phyloP scores from a whole-genome alignment of 2,113 vertebrate species.

The Carassius gibelio region DNA sequence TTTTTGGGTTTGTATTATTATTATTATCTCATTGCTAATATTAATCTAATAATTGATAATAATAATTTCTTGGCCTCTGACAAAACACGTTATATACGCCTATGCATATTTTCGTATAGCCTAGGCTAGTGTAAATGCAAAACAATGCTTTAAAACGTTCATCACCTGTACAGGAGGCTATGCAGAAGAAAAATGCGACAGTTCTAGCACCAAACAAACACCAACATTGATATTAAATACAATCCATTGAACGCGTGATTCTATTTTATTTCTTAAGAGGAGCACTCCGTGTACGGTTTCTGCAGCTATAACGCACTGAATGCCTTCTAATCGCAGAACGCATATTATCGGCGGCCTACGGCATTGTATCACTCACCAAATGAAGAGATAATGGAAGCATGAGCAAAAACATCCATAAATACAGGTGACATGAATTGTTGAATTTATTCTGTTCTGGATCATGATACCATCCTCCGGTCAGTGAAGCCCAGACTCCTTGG shows the following conservation, averaged over 20 bases:
- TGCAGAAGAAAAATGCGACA: conserved; percentile 76
- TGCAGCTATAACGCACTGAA: conserved; percentile 15
- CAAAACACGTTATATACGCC: background rate
- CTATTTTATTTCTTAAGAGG: background rate
- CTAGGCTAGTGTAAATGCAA: background rate
- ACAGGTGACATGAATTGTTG: conserved; percentile 94
- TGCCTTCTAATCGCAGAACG: background rate
- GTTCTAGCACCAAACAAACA: conserved; percentile 26
- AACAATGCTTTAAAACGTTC: conserved; percentile 46
- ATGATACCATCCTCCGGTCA: conserved; percentile 95
- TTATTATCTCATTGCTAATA: background rate
- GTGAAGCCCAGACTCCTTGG: conserved; percentile 93
- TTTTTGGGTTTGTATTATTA: background rate
- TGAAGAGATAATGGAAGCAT: conserved; percentile 89
- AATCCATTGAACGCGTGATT: background rate
- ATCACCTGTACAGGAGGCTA: conserved; percentile 51
- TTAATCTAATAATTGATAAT: background rate
- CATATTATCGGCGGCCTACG: conserved; percentile 16
- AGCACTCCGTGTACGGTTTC: background rate
- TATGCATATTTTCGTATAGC: background rate
- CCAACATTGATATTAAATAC: background rate
- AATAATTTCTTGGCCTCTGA: background rate
- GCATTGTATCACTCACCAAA: conserved; percentile 82
- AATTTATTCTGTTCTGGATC: conserved; percentile 96
- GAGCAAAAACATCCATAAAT: conserved; percentile 93